Evolutionary conservation across 2,888 invertebrate genomes (phyloP).

Genomic region (Unio pictorum): DNA sequence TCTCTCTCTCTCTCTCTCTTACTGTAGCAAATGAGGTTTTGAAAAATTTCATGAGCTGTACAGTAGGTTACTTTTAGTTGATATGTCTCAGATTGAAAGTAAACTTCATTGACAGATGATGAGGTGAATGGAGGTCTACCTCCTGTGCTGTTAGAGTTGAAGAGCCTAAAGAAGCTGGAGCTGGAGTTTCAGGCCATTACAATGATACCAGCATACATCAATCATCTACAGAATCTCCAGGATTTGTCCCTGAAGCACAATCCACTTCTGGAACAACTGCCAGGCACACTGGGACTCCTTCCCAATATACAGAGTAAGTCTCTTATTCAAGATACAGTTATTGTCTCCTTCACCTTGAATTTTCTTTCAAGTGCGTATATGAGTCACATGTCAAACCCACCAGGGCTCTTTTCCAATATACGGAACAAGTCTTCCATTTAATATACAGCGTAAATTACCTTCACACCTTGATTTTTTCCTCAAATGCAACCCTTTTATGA

Average conservation of each 20-base stretch:
- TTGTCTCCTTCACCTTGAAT: conserved; percentile 19
- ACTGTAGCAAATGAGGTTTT: too few relatives aligned
- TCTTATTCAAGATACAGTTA: not conserved
- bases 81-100: too few relatives aligned
- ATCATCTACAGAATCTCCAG: conserved; percentile 50
- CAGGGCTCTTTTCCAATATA: conserved; percentile 54
- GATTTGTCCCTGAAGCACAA: conserved; percentile 49
- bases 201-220: conserved; percentile 56
- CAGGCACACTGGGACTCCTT: conserved; percentile 51
- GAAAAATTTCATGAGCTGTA: too few relatives aligned
- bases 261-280: conserved; percentile 53
- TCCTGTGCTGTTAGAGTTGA: conserved; percentile 50
- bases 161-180: conserved; percentile 46
- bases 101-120: conserved; percentile 17
- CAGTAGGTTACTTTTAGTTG: too few relatives aligned
- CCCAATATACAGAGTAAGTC: conserved; percentile 53
- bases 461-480: conserved; percentile 43
- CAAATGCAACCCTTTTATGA: conserved; percentile 51
- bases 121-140: conserved; percentile 57
- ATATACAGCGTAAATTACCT: not conserved
- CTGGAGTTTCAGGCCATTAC: conserved; percentile 60
- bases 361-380: conserved; percentile 50
- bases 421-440: conserved; percentile 36
- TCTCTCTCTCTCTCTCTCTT: not conserved
- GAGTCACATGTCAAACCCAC: conserved; percentile 49